Evolutionary conservation across 2,888 invertebrate species (phyloP).

Genomic region (Bellardia bayeri): DNA sequence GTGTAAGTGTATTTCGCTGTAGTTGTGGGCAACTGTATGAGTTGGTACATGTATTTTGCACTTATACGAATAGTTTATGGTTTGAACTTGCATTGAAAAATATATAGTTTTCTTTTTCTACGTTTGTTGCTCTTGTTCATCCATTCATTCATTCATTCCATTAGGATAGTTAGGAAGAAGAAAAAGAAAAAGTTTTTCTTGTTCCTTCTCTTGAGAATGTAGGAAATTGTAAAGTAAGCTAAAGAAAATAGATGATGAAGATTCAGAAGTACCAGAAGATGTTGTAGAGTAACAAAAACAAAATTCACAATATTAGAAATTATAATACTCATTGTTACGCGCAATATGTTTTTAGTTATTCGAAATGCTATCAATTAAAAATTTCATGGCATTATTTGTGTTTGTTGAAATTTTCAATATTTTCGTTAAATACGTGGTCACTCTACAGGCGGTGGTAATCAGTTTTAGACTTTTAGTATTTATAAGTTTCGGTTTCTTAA

Average conservation of each 20-base stretch:
- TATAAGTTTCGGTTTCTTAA: too few species aligned
- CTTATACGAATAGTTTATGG: slow-evolving; percentile 68
- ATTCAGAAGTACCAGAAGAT: slow-evolving; percentile 27
- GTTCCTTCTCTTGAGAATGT: slow-evolving; percentile 39
- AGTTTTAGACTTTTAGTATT: neutral
- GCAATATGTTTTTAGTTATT: slow-evolving; percentile 70
- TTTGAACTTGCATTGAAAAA: slow-evolving; percentile 69
- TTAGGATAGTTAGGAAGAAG: slow-evolving; percentile 40
- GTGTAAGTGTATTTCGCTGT: slow-evolving; percentile 38
- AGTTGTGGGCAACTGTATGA: slow-evolving; percentile 21
- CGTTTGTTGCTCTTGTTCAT: neutral
- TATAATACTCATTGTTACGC: slow-evolving; percentile 70
- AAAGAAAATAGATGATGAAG: slow-evolving; percentile 51
- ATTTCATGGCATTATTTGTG: slow-evolving; percentile 62
- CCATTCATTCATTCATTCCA: slow-evolving; percentile 56
- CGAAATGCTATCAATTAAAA: slow-evolving; percentile 72
- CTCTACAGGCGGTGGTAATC: slow-evolving; percentile 19
- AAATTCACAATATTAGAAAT: slow-evolving; percentile 60
- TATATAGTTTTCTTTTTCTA: slow-evolving; percentile 23
- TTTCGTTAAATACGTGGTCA: neutral
- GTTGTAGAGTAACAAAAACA: neutral
- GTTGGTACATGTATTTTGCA: slow-evolving; percentile 43
- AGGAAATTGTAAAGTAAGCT: slow-evolving; percentile 57
- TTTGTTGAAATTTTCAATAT: slow-evolving; percentile 34
- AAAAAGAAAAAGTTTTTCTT: slow-evolving; percentile 40